Percentiles rank a stretch among this genome's conserved stretches.
Conservation (phyloP, 53 echinoderm and acorn worm genomes). For the Holothuria leucospilota region DNA sequence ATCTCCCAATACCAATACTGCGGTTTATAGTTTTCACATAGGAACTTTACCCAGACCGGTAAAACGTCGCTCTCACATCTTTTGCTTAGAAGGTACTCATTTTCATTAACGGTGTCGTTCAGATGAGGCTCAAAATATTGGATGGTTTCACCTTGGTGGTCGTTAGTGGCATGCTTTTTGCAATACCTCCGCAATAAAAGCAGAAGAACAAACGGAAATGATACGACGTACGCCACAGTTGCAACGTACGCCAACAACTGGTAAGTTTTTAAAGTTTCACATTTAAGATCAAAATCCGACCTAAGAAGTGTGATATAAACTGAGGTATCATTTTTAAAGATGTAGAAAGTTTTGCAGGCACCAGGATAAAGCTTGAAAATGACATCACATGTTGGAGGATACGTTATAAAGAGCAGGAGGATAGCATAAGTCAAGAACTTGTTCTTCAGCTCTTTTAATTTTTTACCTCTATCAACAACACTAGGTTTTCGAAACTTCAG, state of each 20-base stretch:
- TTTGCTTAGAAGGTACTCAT: too few species aligned
- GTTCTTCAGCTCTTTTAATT: background rate
- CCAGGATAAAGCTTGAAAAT: slow-evolving; percentile 6
- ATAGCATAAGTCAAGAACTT: background rate
- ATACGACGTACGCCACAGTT: background rate
- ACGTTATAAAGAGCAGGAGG: slow-evolving; percentile 24
- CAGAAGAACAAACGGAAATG: background rate
- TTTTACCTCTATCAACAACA: background rate
- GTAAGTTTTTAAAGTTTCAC: background rate
- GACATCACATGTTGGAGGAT: slow-evolving; percentile 18
- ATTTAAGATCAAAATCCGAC: background rate
- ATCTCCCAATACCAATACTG: too few species aligned
- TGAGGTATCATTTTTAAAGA: background rate
- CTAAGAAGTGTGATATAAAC: slow-evolving; percentile 10
- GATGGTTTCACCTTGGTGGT: too few species aligned
- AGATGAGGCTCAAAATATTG: too few species aligned
- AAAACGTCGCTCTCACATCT: too few species aligned
- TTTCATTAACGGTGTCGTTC: too few species aligned
- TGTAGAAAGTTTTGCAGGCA: slow-evolving; percentile 11
- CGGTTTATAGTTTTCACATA: too few species aligned
- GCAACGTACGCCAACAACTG: slow-evolving; percentile 18
- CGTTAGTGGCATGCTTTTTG: background rate
- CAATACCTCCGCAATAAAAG: background rate
- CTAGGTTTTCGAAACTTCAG: background rate
- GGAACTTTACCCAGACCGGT: too few species aligned